Conservation (phyloP, 2,113 vertebrate species). For the Rhabdomys dilectus region DNA sequence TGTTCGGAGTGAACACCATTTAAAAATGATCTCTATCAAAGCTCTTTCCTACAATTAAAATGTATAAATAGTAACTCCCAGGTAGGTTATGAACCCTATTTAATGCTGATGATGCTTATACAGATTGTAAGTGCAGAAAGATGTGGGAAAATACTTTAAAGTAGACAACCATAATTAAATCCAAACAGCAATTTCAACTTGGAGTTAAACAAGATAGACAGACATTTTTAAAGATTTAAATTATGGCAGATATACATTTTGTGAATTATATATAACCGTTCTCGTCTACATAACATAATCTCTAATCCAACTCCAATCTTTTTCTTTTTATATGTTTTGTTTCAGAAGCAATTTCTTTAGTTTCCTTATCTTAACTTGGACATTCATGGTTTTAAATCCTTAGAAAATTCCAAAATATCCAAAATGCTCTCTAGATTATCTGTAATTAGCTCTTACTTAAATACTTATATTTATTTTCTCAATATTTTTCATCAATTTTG, state of each 20-base stretch:
- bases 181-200: constrained; percentile 21
- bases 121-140: constrained; percentile 51
- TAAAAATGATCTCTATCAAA: constrained; percentile 53
- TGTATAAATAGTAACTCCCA: constrained; percentile 5
- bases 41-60: constrained; percentile 6
- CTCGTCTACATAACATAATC: not conserved
- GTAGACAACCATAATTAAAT: not conserved
- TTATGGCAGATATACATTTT: not conserved
- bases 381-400: constrained; percentile 54
- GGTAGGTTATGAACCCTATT: not conserved
- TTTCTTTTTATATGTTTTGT: constrained; percentile 38
- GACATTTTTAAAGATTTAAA: constrained; percentile 44
- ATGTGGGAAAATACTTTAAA: constrained; percentile 39
- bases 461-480: constrained; percentile 20
- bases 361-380: not conserved
- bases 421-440: not conserved
- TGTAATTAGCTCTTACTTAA: constrained; percentile 30
- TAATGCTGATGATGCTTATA: constrained; percentile 46
- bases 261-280: not conserved
- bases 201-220: constrained; percentile 8
- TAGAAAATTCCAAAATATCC: constrained; percentile 32
- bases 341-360: constrained; percentile 26
- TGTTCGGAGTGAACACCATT: not conserved
- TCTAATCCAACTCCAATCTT: not conserved
- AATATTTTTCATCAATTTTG: not conserved